Conservation (phyloP, 1,140 invertebrate species). For the Monomorium pharaonis region DNA sequence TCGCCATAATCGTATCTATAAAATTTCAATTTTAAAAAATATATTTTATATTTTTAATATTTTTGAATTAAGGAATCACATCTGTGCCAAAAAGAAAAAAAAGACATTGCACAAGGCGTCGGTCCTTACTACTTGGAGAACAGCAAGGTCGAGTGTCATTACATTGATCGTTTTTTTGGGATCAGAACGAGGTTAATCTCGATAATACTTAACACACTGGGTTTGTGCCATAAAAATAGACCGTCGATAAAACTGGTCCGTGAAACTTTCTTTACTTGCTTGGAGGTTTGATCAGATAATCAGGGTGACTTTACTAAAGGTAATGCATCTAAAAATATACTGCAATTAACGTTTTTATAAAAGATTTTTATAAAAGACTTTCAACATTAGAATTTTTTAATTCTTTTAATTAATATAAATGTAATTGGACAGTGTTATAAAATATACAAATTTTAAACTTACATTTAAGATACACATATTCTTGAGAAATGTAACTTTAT, state of each 20-base stretch:
- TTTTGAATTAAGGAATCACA: background rate
- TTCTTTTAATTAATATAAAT: background rate
- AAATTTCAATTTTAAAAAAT: background rate
- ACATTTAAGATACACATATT: background rate
- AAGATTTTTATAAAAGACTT: background rate
- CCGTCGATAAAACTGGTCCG: conserved; percentile 35
- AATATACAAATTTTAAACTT: background rate
- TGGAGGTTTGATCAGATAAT: conserved; percentile 7
- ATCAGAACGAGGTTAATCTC: conserved; percentile 46
- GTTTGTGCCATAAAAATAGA: conserved; percentile 38
- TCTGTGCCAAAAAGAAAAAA: background rate
- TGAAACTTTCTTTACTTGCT: conserved; percentile 19
- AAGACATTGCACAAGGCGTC: background rate
- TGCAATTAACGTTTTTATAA: background rate
- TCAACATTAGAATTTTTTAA: background rate
- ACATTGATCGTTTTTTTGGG: conserved; percentile 27
- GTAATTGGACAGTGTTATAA: background rate
- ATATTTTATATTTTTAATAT: background rate
- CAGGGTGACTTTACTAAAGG: conserved; percentile 10
- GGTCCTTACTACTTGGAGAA: background rate
- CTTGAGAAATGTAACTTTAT: background rate
- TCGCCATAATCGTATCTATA: background rate
- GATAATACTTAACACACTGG: conserved; percentile 48
- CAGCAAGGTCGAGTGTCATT: conserved; percentile 28
- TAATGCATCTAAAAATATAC: background rate